phyloP scores from a whole-genome alignment of 2,888 invertebrate species.

The Drosophila paramelanica region DNA sequence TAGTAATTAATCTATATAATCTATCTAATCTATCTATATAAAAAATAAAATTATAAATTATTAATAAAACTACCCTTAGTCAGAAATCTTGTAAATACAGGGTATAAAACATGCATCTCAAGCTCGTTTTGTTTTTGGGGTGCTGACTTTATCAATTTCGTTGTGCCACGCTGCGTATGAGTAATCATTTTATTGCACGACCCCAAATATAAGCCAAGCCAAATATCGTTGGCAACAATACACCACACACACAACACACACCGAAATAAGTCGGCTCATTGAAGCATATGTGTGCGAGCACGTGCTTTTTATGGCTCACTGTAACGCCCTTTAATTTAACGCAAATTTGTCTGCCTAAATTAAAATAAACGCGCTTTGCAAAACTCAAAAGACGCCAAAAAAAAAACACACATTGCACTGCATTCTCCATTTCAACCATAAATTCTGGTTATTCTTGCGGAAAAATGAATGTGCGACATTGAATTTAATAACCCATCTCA shows the following conservation, averaged over 20 bases:
- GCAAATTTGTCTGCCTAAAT: slow-evolving; percentile 68
- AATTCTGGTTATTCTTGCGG: slow-evolving; percentile 37
- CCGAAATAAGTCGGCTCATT: slow-evolving; percentile 8
- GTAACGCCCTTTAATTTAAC: slow-evolving; percentile 57
- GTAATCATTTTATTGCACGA: slow-evolving; percentile 73
- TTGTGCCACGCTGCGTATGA: slow-evolving; percentile 58
- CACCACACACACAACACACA: slow-evolving; percentile 5
- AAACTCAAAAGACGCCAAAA: slow-evolving; percentile 30
- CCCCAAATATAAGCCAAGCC: slow-evolving; percentile 37
- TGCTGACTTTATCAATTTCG: slow-evolving; percentile 63
- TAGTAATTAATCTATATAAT: no score
- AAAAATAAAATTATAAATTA: no score
- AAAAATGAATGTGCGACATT: slow-evolving; percentile 32
- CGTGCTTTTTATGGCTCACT: slow-evolving; percentile 53
- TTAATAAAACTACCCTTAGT: background rate
- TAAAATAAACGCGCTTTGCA: slow-evolving; percentile 64
- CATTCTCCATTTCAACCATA: slow-evolving; percentile 33
- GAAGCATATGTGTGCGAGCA: slow-evolving; percentile 14
- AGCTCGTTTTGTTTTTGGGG: slow-evolving; percentile 5
- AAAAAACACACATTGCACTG: slow-evolving; percentile 26
- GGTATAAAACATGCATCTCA: slow-evolving; percentile 2
- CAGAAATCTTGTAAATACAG: background rate
- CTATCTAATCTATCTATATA: no score
- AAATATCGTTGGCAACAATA: slow-evolving; percentile 3
- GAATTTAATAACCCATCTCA: slow-evolving; percentile 45